Evolutionary conservation across 2,888 invertebrate species (phyloP).

Genomic region (Mimas tiliae): DNA sequence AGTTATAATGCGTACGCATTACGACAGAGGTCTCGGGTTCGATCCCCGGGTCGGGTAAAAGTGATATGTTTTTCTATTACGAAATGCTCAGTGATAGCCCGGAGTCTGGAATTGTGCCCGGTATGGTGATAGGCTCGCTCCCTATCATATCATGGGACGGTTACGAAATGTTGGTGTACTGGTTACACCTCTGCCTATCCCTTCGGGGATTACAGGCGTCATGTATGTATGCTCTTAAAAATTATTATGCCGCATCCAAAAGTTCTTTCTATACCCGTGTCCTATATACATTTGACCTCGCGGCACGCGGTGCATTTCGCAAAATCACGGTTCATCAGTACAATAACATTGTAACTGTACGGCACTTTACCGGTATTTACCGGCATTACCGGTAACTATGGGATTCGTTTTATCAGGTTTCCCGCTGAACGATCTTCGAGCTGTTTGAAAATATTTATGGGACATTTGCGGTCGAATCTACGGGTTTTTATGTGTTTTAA

Average conservation of each 20-base stretch:
- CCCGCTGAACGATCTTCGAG: slow-evolving; percentile 38
- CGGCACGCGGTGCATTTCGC: slow-evolving; percentile 45
- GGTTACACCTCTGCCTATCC: too few relatives aligned
- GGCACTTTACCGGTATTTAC: slow-evolving; percentile 59
- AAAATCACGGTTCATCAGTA: slow-evolving; percentile 50
- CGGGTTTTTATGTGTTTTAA: slow-evolving; percentile 8
- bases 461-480: not conserved
- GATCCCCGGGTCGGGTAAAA: too few relatives aligned
- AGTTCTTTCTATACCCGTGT: slow-evolving; percentile 33
- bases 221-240: too few relatives aligned
- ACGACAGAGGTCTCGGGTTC: too few relatives aligned
- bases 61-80: too few relatives aligned
- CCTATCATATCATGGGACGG: too few relatives aligned
- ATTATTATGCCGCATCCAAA: not conserved
- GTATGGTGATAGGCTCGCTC: too few relatives aligned
- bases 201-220: too few relatives aligned
- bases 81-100: too few relatives aligned
- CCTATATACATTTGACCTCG: slow-evolving; percentile 54
- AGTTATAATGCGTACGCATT: too few relatives aligned
- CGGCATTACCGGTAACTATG: slow-evolving; percentile 33
- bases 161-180: too few relatives aligned
- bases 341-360: slow-evolving; percentile 54
- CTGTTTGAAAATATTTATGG: slow-evolving; percentile 12
- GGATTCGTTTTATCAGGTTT: slow-evolving; percentile 43
- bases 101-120: too few relatives aligned